Evolutionary conservation across 1,140 invertebrate genomes (phyloP), one percentile per base, ranked within the genome.

Genomic region (Lepeophtheirus salmonis): DNA sequence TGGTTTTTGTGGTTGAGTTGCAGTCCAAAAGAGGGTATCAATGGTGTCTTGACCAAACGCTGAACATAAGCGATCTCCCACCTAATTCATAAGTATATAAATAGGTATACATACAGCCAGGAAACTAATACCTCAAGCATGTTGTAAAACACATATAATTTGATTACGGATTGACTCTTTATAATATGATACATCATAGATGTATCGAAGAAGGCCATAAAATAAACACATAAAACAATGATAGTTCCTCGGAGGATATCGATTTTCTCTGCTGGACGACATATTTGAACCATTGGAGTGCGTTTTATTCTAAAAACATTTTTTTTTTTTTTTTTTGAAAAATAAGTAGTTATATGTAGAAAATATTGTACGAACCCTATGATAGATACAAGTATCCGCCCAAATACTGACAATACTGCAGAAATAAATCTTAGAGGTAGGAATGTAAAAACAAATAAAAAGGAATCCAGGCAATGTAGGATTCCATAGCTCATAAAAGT

Each of bases 131-230:
- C 92, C 77, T 99, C 96, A 54, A 99, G 74, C 90, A 99, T 97
- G 74, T 98, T 99, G 71, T 92, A 99, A 74, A 98, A 96, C 69
- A 99, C 94, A 70, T 99, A 99, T 52, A 99, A 74, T 70, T 99
- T 99, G 69, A 99, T 97, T 53, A 97, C 88, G 57, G 91, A 94
- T 70, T 99, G 96, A 67, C 89, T 94, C 71, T 97, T 91, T 22
- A 99, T 94, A 64, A 97, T 76, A 74, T 99, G 96, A 73, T 99
- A 99, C 76, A 98, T 83, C 77, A 97, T 89, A 63, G 94, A 96
- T 12, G 91, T 96, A 70, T 99, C 95, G 58, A 97, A 81, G 67
- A 87, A 85, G 63, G 83, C 83, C 73, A 94, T 85, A 25, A 90
- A 73, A 58, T 84, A 75, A 69, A 83, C 86, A 66, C 87, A 88